A percentile compares a stretch with the other conserved stretches of the same genome.
Evolutionary conservation across 2,113 vertebrate genomes (phyloP).

Genomic region (Hemibagrus wyckioides): DNA sequence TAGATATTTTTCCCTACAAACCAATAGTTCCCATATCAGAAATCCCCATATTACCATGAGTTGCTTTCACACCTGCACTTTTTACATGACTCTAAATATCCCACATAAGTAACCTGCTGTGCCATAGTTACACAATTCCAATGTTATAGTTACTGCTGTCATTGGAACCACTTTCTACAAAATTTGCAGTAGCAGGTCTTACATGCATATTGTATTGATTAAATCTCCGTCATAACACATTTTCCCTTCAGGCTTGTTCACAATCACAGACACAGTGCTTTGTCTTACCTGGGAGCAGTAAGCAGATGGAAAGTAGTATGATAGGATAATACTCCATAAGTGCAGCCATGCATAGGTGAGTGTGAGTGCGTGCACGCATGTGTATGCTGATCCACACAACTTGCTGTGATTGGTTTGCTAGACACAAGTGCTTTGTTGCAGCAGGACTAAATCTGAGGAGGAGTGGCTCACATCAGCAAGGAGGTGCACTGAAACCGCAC

Average conservation of each 20-base stretch:
- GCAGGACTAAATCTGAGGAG: slow-evolving; percentile 31
- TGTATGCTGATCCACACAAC: slow-evolving; percentile 18
- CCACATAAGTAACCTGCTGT: neutral
- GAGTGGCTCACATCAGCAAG: slow-evolving; percentile 43
- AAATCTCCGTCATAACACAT: neutral
- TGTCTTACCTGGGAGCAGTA: slow-evolving; percentile 48
- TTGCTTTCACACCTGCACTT: neutral
- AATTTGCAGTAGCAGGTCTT: neutral
- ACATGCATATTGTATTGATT: slow-evolving; percentile 20
- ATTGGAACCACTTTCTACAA: neutral
- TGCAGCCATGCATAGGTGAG: slow-evolving; percentile 21
- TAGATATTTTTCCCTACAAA: neutral
- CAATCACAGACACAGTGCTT: neutral
- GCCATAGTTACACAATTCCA: neutral
- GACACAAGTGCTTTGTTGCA: slow-evolving; percentile 27
- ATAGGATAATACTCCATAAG: slow-evolving; percentile 44
- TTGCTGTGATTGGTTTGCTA: slow-evolving; percentile 30
- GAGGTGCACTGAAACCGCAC: slow-evolving; percentile 44
- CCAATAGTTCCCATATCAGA: neutral
- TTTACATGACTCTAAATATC: neutral
- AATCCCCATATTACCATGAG: neutral
- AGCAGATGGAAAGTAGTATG: slow-evolving; percentile 37
- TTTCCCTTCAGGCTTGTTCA: neutral
- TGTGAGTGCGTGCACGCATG: slow-evolving; percentile 13
- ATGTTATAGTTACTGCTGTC: neutral